Evolutionary conservation across 2,113 vertebrate species (phyloP), one percentile per base, ranked within the genome.

Genomic region (Microcebus jonahi): DNA sequence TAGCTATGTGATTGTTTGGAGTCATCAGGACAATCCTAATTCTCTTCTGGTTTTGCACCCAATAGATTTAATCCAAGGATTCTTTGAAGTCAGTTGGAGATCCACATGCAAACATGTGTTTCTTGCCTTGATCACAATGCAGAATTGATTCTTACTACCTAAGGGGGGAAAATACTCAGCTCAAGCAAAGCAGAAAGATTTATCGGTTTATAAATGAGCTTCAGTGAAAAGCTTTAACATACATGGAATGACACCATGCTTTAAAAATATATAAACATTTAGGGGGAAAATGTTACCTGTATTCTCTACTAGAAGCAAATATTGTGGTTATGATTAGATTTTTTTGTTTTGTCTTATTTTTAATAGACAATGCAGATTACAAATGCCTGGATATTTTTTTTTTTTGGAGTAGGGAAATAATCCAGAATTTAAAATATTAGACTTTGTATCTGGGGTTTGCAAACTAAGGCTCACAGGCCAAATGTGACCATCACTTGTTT

Each of bases 141-240:
- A 45, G 55, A 63, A 96, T 39, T 92, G 59, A 85, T 77, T 85
- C n/a, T 89, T 86, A 50, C 4, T 73, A 85, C 36, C 34, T 82
- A 45, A 84, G 23, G 39, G 23, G 23, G 59, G 70, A 71, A 88
- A 36, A 65, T 20, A 76, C 27, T 53, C 25, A 34, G 29, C n/a
- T 84, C n/a, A 90, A 45, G 55, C 63, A 57, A 20, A 59, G 36
- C 36, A 87, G 1, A 36, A 85, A 90, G 31, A 81, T 70, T 21
- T 55, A 48, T 86, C 76, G 25, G 13, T 73, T 80, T 83, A 34
- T 87, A 55, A 45, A 71, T 11, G n/a, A 90, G 23, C 21, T 90
- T 92, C 34, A 71, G 42, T 27, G 82, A 96, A 95, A 57, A 88
- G 8, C n/a, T 81, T 29, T 34, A 59, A 1, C 17, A 53, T 76